Percentiles rank a stretch among this genome's conserved stretches.
Conservation (phyloP, 2,888 invertebrate genomes). For the Platycnemis pennipes region DNA sequence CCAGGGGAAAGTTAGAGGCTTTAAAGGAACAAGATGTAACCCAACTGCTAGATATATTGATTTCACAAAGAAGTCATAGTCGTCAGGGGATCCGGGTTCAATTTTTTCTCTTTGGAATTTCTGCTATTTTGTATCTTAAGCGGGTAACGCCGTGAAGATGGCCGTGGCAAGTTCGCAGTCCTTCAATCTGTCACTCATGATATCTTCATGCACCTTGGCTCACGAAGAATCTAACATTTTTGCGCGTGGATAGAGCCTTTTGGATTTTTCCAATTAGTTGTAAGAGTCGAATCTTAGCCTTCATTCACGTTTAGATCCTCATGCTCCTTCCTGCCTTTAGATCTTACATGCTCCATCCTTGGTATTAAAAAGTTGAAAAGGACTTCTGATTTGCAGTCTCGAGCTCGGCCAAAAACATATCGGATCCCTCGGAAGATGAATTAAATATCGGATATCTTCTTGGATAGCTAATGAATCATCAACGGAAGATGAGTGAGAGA, state of each 20-base stretch:
- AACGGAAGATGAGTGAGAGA: background rate
- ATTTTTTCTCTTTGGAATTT: too few species aligned
- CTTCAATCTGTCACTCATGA: background rate
- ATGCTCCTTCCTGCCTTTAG: too few species aligned
- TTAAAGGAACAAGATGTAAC: too few species aligned
- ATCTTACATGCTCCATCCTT: too few species aligned
- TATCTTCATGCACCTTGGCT: background rate
- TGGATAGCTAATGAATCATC: background rate
- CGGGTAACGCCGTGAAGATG: too few species aligned
- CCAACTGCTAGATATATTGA: too few species aligned
- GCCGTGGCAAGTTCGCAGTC: too few species aligned
- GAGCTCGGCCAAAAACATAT: background rate
- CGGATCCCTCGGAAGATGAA: background rate
- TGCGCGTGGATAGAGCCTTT: background rate
- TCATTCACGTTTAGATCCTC: too few species aligned
- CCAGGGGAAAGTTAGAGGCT: too few species aligned
- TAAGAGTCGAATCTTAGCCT: background rate
- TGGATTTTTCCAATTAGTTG: background rate
- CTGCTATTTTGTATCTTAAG: too few species aligned
- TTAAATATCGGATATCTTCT: background rate
- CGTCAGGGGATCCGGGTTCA: too few species aligned
- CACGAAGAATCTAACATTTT: background rate
- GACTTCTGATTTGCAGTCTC: background rate
- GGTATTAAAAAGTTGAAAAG: background rate
- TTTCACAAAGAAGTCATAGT: too few species aligned